Evolutionary conservation across 2,113 vertebrate genomes (phyloP), one percentile per base, ranked within the genome.

Genomic region (Mastomys coucha): DNA sequence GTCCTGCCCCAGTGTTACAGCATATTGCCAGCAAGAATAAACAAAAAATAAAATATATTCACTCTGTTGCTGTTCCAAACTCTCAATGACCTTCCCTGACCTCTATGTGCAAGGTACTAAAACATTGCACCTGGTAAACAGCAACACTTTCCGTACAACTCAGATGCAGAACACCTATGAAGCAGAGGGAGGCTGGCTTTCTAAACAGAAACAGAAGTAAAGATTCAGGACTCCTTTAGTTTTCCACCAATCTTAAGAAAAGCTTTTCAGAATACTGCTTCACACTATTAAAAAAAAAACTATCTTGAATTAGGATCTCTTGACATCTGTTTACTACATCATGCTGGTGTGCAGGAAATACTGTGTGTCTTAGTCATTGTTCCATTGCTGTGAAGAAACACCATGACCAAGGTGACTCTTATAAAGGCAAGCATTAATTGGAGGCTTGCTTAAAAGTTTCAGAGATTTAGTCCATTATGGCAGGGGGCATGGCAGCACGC

Each of bases 181-280:
- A 99, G 99, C 99, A 99, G 99, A 99, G 99, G 99, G 99, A 99
- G 99, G 99, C 99, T 98, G 98, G 99, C 99, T 99, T 98, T 99
- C 98, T 99, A 99, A 99, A 99, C 98, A 99, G 98, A 99, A 99
- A 99, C 98, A 99, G 97, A 98, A 97, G 98, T 26, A 39, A 39
- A 60, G 36, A 58, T 9, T 16, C 24, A 51, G 45, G 26, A 17
- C 45, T 51, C 28, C 45, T 51, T 51, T 6, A 51, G 45, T 26
- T 51, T 16, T 19, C 14, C 45, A 51, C 26, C 3, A 51, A 7
- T 78, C 45, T 51, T 78, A 31, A 31, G 28, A 78, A 78, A 33
- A 49, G 12, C 13, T 49, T 75, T 77, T 16, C 42, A 16, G 42
- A 77, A 49, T 31, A 31, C 42, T 77, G 13, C 75, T 49, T 77